Evolutionary conservation across 2,888 invertebrate genomes (phyloP).

Genomic region (Zele albiditarsus): DNA sequence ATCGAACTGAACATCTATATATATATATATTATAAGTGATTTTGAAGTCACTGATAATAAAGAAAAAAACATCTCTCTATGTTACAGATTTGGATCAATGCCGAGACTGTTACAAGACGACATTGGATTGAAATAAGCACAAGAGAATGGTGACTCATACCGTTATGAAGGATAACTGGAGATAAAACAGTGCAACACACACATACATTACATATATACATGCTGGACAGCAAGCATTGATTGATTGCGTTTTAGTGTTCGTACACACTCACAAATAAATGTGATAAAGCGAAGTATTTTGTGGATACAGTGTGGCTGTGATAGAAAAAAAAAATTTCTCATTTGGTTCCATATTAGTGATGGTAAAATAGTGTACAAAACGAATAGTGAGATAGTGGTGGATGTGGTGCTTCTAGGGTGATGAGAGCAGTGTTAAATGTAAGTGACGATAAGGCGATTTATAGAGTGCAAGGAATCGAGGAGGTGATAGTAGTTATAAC

Average conservation of each 20-base stretch:
- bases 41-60: background rate
- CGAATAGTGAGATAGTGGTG: constrained; percentile 1
- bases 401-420: constrained; percentile 4
- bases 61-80: constrained; percentile 16
- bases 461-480: background rate
- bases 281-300: constrained; percentile 32
- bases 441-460: constrained; percentile 19
- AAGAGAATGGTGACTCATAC: background rate
- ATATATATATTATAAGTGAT: background rate
- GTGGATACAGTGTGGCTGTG: constrained; percentile 34
- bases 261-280: background rate
- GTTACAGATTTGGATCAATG: constrained; percentile 40
- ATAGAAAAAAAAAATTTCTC: constrained; percentile 10
- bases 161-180: constrained; percentile 7
- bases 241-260: constrained; percentile 14
- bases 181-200: constrained; percentile 10
- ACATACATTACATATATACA: background rate
- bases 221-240: constrained; percentile 17
- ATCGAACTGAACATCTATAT: constrained; percentile 10
- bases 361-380: constrained; percentile 6
- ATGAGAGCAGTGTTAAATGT: constrained; percentile 9
- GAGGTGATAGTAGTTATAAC: background rate
- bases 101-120: constrained; percentile 8
- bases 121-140: constrained; percentile 12
- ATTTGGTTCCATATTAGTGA: background rate